These are phyloP conservation scores for Lacanobia oleracea DNA, from an alignment of 2,888 invertebrate species.

Conservation along the genomic window DNA sequence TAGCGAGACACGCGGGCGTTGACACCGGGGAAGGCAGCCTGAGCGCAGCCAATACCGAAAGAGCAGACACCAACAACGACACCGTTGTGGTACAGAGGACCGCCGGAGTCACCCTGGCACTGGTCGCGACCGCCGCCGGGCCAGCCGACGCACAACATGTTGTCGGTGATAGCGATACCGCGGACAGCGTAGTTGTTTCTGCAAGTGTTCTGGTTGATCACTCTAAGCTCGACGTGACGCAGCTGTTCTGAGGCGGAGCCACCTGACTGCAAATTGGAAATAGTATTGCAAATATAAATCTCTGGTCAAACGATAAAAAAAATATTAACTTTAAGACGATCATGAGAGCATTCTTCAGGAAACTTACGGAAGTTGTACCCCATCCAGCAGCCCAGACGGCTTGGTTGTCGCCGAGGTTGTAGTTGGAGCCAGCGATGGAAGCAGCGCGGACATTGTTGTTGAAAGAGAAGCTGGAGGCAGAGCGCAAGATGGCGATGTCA, in stretches of 20 bases:
- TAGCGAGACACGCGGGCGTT: conserved; percentile 51
- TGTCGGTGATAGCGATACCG: conserved; percentile 58
- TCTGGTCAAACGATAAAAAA: background rate
- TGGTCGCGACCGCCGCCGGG: conserved; percentile 80
- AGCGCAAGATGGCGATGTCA: conserved; percentile 70
- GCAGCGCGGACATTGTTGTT: conserved; percentile 63
- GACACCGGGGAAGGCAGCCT: conserved; percentile 71
- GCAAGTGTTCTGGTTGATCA: conserved; percentile 70
- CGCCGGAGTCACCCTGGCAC: conserved; percentile 81
- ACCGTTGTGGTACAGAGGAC: conserved; percentile 78
- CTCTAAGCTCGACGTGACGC: conserved; percentile 73
- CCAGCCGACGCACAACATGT: conserved; percentile 65
- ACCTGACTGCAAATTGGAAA: conserved; percentile 50
- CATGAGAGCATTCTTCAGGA: background rate
- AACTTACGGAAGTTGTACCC: conserved; percentile 73
- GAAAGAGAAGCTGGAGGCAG: conserved; percentile 55
- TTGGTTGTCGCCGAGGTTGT: conserved; percentile 70
- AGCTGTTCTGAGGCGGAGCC: conserved; percentile 68
- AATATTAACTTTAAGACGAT: no score
- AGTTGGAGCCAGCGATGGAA: conserved; percentile 73
- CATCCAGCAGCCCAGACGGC: conserved; percentile 77
- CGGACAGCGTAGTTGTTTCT: conserved; percentile 60
- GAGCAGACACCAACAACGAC: conserved; percentile 76
- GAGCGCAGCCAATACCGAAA: conserved; percentile 70
- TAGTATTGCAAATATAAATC: background rate